These are phyloP conservation scores for Rhysida immarginata DNA, from an alignment of 1,140 invertebrate genomes.

Conservation along the genomic window DNA sequence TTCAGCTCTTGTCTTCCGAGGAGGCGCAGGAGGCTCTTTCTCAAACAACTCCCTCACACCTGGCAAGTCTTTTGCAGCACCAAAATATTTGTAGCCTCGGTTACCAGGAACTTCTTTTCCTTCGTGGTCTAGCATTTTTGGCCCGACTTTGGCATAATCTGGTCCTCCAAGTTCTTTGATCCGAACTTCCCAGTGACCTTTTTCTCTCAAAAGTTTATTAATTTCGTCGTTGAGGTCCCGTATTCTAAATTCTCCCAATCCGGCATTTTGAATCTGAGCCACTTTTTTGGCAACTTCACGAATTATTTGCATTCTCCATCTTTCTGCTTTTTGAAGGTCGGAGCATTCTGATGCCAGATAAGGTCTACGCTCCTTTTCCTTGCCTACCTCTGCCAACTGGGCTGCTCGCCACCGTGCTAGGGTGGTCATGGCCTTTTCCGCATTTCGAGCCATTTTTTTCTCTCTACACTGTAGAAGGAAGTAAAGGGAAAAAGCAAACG, in stretches of 20 bases:
- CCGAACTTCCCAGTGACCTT: conserved; percentile 91
- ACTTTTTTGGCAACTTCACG: conserved; percentile 96
- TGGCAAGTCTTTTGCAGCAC: conserved; percentile 94
- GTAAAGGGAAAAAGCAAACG: too few relatives aligned
- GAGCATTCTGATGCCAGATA: conserved; percentile 86
- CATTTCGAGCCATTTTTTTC: too few relatives aligned
- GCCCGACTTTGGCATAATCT: conserved; percentile 81
- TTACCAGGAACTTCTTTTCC: conserved; percentile 95
- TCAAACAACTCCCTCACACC: conserved; percentile 95
- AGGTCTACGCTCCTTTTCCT: conserved; percentile 56
- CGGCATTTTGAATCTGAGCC: conserved; percentile 98
- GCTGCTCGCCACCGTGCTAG: conserved; percentile 86
- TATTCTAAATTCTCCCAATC: conserved; percentile 93
- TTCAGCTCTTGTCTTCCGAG: conserved; percentile 82
- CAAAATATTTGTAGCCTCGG: conserved; percentile 98
- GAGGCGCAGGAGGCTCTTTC: conserved; percentile 75
- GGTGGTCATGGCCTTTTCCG: too few relatives aligned
- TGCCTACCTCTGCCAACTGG: conserved; percentile 65
- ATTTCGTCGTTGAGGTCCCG: conserved; percentile 98
- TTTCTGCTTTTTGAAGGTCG: conserved; percentile 76
- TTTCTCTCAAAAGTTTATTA: conserved; percentile 87
- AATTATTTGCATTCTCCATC: conserved; percentile 91
- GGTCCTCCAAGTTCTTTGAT: conserved; percentile 90
- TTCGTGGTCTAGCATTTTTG: conserved; percentile 88
- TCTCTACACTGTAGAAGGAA: too few relatives aligned